These are phyloP conservation scores for Agriopis leucophaearia DNA, from an alignment of 2,888 invertebrate species.

Conservation along the genomic window DNA sequence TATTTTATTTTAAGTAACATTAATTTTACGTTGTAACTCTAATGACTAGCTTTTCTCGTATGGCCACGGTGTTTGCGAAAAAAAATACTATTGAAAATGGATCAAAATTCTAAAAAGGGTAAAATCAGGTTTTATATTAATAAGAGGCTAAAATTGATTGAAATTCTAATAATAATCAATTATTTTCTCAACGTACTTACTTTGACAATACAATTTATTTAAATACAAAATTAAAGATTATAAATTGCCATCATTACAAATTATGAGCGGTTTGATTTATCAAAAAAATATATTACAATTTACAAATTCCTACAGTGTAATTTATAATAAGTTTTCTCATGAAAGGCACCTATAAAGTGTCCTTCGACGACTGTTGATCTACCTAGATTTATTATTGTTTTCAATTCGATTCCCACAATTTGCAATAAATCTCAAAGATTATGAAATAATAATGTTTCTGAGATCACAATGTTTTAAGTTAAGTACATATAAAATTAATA, in stretches of 20 bases:
- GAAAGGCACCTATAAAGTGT: constrained; percentile 85
- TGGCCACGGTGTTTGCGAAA: constrained; percentile 75
- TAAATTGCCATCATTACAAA: constrained; percentile 51
- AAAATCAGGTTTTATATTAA: not conserved
- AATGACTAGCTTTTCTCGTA: constrained; percentile 85
- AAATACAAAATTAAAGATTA: not conserved
- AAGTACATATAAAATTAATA: constrained; percentile 34
- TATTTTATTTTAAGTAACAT: constrained; percentile 70
- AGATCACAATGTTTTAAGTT: constrained; percentile 52
- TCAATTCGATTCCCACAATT: constrained; percentile 52
- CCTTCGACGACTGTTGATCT: constrained; percentile 76
- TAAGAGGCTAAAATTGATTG: constrained; percentile 2
- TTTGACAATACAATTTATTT: constrained; percentile 11
- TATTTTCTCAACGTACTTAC: not conserved
- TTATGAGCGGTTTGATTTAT: constrained; percentile 79
- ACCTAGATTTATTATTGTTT: constrained; percentile 68
- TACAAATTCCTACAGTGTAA: constrained; percentile 72
- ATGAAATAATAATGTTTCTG: constrained; percentile 46
- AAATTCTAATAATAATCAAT: constrained; percentile 13
- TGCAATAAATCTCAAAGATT: constrained; percentile 16
- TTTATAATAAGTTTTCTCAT: constrained; percentile 73
- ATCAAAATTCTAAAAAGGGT: constrained; percentile 39
- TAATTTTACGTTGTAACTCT: constrained; percentile 83
- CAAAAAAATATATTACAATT: constrained; percentile 77
- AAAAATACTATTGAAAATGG: constrained; percentile 50